Base-by-base conservation (phyloP, 1,140 invertebrate species). In the Tetramorium alpestre region DNA sequence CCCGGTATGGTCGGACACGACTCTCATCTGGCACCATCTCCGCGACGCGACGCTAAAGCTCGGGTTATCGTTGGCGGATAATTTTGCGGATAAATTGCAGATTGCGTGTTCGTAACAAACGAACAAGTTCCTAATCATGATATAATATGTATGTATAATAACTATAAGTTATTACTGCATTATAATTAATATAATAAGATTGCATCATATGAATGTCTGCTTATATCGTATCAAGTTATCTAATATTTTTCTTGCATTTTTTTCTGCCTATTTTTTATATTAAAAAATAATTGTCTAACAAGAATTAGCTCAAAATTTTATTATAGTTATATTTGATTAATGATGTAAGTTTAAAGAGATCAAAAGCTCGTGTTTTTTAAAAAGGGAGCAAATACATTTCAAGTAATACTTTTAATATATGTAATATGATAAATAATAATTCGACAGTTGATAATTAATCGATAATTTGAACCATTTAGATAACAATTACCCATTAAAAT, bases 21-120 rank as follows among this genome's bases (percentile, higher is more conserved):
- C 60, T 60, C 38, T 44, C 51, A 11, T 11, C 65, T 84, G 73
- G 54, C 87, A 89, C 87, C 89, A 92, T 91, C 91, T 92, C 25
- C 3, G 60, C 41, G 64, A 51, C 11, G 22, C 22, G 16, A 11
- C 22, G 22, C 8, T 7, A 38, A 75, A 73, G 28, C 28, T 73
- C n/a, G 11, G 18, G 6, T 77, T 80, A 87, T 62, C 22, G 13
- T 49, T 67, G 16, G 2, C 10, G 6, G 22, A 62, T 47, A 69
- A 69, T 25, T 49, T 47, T 25, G 10, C 11, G 10, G n/a, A 65
- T 38, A 51, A 67, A 73, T 44, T 56, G 25, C 33, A 4, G 33
- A 33, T 28, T 7, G 11, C 2, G 47, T 44, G 16, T 6, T 69
- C n/a, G 38, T 16, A n/a, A 62, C 44, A 41, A n/a, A 2, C 4